Evolutionary conservation across 2,797 vertebrate species (phyloP), one percentile per base, ranked within the genome.

Genomic region (Brachymystax lenok): DNA sequence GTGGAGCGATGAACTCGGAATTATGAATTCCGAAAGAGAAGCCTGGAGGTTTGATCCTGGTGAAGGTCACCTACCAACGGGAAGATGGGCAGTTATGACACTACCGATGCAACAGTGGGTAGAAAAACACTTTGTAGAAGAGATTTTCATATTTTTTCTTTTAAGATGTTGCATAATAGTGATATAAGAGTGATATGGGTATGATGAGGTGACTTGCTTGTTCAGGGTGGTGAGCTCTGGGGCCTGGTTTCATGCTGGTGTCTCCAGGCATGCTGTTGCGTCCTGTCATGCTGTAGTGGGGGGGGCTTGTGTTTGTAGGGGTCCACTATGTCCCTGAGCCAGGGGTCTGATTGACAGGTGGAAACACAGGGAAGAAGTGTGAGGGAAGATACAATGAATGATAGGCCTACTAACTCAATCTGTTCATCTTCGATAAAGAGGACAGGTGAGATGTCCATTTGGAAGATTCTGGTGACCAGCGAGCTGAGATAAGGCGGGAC

Each of bases 321-420:
- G 27, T 93, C 94, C 66, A 97, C 94, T 98, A 97, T 52, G 94
- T 90, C 74, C 95, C 95, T 51, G 96, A 97, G 0, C 96, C 96
- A 0, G 96, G 97, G 51, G 94, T 96, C 97, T 98, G 79, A 59
- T 59, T n/a, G 7, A 63, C 3, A 19, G 59, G 12, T 24, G 21
- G 21, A 63, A 24, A 10, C 21, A 24, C 21, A 61, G 8, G 59
- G 59, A 3, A 61, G 59, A n/a, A 61, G n/a, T 61, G n/a, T 61
- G 16, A 61, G 59, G 21, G 59, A 61, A 21, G 59, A 46, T 21
- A 61, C n/a, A 59, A 59, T 8, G 16, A 59, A n/a, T 19, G 2
- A 59, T 17, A 21, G 59, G 59, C 59, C 2, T 61, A 61, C 21
- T 3, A 8, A 63, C n/a, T 61, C 54, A n/a, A 8, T 59, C n/a